Conservation (phyloP, 2,888 invertebrate species). For the Zhuqinia jingwanae region DNA sequence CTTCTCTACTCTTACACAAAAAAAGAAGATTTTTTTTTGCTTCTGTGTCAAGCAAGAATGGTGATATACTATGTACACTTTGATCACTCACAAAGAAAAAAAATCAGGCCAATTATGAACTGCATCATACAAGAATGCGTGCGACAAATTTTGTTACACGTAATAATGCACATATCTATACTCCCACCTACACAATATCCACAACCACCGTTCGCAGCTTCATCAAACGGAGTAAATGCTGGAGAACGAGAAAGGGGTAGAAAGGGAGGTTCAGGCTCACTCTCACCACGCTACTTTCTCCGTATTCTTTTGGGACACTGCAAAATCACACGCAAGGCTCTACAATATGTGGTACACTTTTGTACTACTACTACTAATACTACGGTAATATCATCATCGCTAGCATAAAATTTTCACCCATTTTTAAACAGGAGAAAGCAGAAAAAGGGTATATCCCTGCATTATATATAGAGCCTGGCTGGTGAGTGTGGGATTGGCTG, state of each 20-base stretch:
- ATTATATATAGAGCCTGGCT: neutral
- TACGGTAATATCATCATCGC: neutral
- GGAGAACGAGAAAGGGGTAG: constrained; percentile 41
- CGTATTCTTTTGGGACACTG: constrained; percentile 49
- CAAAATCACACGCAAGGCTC: neutral
- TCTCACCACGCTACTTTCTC: constrained; percentile 29
- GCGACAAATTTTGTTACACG: neutral
- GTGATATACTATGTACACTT: neutral
- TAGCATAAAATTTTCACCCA: constrained; percentile 34
- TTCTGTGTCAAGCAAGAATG: neutral
- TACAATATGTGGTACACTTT: too few relatives aligned
- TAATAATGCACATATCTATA: neutral
- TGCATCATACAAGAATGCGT: neutral
- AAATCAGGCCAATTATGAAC: neutral
- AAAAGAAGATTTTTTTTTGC: neutral
- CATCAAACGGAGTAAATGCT: neutral
- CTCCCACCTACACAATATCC: too few relatives aligned
- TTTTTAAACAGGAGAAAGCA: neutral
- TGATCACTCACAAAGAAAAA: neutral
- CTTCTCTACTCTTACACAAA: neutral
- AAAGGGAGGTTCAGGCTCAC: constrained; percentile 64
- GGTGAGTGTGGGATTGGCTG: constrained; percentile 59
- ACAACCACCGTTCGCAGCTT: neutral
- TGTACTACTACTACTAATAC: too few relatives aligned
- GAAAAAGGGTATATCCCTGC: neutral